These are phyloP conservation scores for Pempheris klunzingeri DNA, from an alignment of 2,797 vertebrate species.

Conservation along the genomic window DNA sequence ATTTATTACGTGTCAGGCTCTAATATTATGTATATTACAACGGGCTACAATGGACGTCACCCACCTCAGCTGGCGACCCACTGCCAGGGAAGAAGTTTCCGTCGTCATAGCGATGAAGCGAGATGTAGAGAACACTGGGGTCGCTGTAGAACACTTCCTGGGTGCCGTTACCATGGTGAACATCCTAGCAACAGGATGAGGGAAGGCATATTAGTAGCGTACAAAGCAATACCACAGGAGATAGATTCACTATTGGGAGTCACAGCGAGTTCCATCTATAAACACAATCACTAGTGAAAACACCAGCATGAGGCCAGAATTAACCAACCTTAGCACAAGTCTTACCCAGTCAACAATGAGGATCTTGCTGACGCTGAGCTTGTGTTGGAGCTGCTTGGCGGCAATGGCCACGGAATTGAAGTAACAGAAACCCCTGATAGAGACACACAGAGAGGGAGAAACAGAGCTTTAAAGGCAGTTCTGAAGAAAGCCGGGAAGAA, in stretches of 20 bases:
- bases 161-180: slow-evolving; percentile 97
- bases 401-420: slow-evolving; percentile 98
- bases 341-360: slow-evolving; percentile 97
- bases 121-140: slow-evolving; percentile 94
- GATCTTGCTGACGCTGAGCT: slow-evolving; percentile 92
- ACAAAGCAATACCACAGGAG: background rate
- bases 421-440: slow-evolving; percentile 95
- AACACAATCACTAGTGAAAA: background rate
- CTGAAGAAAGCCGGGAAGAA: background rate
- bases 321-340: background rate
- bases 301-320: background rate
- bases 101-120: slow-evolving; percentile 94
- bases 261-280: too few relatives aligned
- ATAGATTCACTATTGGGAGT: background rate
- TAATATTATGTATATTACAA: too few relatives aligned
- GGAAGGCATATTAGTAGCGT: background rate
- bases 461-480: background rate
- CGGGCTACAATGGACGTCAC: background rate
- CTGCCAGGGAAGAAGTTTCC: slow-evolving; percentile 98
- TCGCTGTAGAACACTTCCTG: slow-evolving; percentile 96
- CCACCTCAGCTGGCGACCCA: slow-evolving; percentile 92
- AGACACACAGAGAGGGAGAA: slow-evolving; percentile 32
- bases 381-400: slow-evolving; percentile 94
- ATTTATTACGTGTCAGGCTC: background rate
- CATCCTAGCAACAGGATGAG: slow-evolving; percentile 84